These are phyloP conservation scores for Schizothorax lantsangensis DNA, from an alignment of 2,797 vertebrate species.

Conservation along the genomic window DNA sequence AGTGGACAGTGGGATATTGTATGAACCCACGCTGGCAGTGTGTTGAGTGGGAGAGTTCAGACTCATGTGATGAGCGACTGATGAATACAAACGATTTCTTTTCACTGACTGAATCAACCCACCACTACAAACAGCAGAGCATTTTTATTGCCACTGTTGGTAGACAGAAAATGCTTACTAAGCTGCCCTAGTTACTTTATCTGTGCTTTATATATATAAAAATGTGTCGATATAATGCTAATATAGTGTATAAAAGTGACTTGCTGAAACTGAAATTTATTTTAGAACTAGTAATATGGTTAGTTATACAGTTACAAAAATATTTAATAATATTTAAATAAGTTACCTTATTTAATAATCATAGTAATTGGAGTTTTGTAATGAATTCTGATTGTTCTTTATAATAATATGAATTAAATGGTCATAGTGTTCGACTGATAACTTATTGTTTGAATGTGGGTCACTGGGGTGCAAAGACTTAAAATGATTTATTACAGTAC, in stretches of 20 bases:
- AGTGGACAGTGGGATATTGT: conserved; percentile 60
- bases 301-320: background rate
- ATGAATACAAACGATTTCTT: conserved; percentile 57
- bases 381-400: background rate
- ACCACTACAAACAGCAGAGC: conserved; percentile 9
- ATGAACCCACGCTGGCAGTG: conserved; percentile 33
- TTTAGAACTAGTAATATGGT: too few relatives aligned
- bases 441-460: background rate
- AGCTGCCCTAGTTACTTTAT: background rate
- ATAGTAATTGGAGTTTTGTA: background rate
- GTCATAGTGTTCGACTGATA: background rate
- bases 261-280: background rate
- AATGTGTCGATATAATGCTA: background rate
- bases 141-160: conserved; percentile 14
- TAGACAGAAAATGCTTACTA: conserved; percentile 12
- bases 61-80: conserved; percentile 57
- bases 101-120: conserved; percentile 36
- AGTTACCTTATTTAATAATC: background rate
- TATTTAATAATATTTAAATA: background rate
- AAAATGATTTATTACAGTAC: background rate
- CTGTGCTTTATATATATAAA: background rate
- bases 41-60: conserved; percentile 55
- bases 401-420: background rate
- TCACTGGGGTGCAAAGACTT: background rate
- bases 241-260: background rate